Conservation (phyloP, 2,797 vertebrate genomes). For the Oreonectes daqikongensis region DNA sequence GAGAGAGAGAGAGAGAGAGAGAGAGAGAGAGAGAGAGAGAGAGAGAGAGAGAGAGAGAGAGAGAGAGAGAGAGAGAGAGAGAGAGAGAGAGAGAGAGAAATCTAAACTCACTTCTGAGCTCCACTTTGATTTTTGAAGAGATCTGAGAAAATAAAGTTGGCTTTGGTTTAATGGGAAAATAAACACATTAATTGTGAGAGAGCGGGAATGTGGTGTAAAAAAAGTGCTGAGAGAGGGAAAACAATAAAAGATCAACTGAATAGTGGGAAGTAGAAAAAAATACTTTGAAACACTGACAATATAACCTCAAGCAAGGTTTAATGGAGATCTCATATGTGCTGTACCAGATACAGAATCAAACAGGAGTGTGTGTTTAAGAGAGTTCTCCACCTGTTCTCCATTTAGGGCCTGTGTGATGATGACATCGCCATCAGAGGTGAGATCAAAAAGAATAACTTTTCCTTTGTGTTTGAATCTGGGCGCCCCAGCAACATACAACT, state of each 20-base stretch:
- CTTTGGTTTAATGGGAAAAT: slow-evolving; percentile 32
- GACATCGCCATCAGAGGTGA: slow-evolving; percentile 75
- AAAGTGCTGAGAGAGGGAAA: background rate
- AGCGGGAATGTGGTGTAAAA: slow-evolving; percentile 12
- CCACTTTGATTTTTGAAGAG: background rate
- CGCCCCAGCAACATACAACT: slow-evolving; percentile 86
- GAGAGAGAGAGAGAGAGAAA: slow-evolving; percentile 9
- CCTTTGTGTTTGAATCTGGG: slow-evolving; percentile 96
- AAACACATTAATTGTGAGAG: slow-evolving; percentile 21
- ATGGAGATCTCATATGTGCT: slow-evolving; percentile 6
- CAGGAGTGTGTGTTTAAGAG: background rate
- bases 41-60: slow-evolving; percentile 11
- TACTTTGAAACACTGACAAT: slow-evolving; percentile 2
- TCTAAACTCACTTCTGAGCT: background rate
- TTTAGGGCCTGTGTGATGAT: slow-evolving; percentile 85
- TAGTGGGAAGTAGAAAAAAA: background rate
- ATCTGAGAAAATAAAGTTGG: background rate
- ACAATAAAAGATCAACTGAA: background rate
- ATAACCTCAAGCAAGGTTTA: slow-evolving; percentile 9
- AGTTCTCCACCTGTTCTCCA: slow-evolving; percentile 86
- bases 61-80: slow-evolving; percentile 6
- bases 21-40: slow-evolving; percentile 10
- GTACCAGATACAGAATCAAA: too few species aligned
- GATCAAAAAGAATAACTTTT: slow-evolving; percentile 91
- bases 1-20: slow-evolving; percentile 6